Percentiles rank a stretch among this genome's conserved stretches.
Evolutionary conservation across 2,888 invertebrate genomes (phyloP).

Genomic region (Philereme vetulata): DNA sequence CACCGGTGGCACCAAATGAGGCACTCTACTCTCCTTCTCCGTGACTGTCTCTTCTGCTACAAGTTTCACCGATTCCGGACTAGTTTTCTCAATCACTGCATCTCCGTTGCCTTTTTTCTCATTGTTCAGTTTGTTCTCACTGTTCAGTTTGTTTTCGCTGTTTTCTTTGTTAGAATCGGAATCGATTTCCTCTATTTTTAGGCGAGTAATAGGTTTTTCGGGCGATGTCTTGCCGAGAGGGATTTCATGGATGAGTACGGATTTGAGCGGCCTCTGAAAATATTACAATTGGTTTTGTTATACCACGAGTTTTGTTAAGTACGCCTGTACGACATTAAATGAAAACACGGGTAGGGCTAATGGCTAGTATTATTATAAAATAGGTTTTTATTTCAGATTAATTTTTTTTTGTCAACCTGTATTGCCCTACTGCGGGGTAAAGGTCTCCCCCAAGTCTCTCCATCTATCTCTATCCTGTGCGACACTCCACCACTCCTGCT

Average conservation of each 20-base stretch:
- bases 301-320: too few relatives aligned
- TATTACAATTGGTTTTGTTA: background rate
- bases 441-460: too few relatives aligned
- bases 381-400: too few relatives aligned
- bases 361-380: too few relatives aligned
- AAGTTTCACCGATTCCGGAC: slow-evolving; percentile 59
- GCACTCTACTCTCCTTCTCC: slow-evolving; percentile 45
- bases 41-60: slow-evolving; percentile 43
- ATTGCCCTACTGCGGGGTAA: too few relatives aligned
- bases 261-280: slow-evolving; percentile 82
- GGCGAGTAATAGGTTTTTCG: slow-evolving; percentile 57
- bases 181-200: slow-evolving; percentile 62
- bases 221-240: slow-evolving; percentile 55
- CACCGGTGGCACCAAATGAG: slow-evolving; percentile 72
- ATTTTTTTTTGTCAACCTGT: too few relatives aligned
- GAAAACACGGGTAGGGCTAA: too few relatives aligned
- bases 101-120: slow-evolving; percentile 28
- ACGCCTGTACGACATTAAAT: too few relatives aligned
- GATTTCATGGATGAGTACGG: slow-evolving; percentile 78
- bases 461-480: too few relatives aligned
- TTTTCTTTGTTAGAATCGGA: slow-evolving; percentile 58
- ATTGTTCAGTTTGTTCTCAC: slow-evolving; percentile 5
- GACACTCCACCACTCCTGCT: too few relatives aligned
- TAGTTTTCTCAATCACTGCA: slow-evolving; percentile 28
- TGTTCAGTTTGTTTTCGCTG: slow-evolving; percentile 34